Evolutionary conservation across 2,888 invertebrate species (phyloP).

Genomic region (Diaprepes abbreviatus): DNA sequence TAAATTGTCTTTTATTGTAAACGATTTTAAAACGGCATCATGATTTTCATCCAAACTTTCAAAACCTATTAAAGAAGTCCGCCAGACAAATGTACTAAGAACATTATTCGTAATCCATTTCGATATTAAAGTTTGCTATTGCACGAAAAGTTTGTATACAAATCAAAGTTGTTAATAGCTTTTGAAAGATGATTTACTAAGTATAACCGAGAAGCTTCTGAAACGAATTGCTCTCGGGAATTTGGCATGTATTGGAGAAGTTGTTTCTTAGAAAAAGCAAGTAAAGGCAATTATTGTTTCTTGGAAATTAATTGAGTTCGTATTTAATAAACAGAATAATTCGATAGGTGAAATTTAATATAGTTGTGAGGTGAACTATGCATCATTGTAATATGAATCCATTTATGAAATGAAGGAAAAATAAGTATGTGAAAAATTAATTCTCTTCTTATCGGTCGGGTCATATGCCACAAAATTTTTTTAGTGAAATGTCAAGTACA

Average conservation of each 20-base stretch:
- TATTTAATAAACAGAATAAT: too few species aligned
- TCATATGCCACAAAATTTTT: too few species aligned
- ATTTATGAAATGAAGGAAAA: too few species aligned
- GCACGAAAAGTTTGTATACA: conserved; percentile 31
- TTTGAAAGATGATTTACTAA: conserved; percentile 34
- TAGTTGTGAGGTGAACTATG: too few species aligned
- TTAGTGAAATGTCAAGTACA: too few species aligned
- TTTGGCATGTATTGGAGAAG: conserved; percentile 2
- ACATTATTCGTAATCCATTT: conserved; percentile 26
- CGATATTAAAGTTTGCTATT: conserved; percentile 2
- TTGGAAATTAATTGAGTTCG: too few species aligned
- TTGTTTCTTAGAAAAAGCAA: not conserved
- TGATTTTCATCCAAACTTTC: not conserved
- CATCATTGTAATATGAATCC: too few species aligned
- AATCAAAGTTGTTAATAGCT: conserved; percentile 35
- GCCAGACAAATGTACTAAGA: not conserved
- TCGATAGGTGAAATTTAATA: too few species aligned
- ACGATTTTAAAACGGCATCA: not conserved
- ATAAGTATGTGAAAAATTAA: too few species aligned
- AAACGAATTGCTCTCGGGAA: conserved; percentile 6
- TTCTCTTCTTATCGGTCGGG: too few species aligned
- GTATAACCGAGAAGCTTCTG: conserved; percentile 14
- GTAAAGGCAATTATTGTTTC: not conserved
- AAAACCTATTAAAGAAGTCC: not conserved
- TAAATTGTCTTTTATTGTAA: too few species aligned